A percentile compares a stretch with the other conserved stretches of the same genome.
phyloP scores from a whole-genome alignment of 2,888 invertebrate species.

The Biston betularia region DNA sequence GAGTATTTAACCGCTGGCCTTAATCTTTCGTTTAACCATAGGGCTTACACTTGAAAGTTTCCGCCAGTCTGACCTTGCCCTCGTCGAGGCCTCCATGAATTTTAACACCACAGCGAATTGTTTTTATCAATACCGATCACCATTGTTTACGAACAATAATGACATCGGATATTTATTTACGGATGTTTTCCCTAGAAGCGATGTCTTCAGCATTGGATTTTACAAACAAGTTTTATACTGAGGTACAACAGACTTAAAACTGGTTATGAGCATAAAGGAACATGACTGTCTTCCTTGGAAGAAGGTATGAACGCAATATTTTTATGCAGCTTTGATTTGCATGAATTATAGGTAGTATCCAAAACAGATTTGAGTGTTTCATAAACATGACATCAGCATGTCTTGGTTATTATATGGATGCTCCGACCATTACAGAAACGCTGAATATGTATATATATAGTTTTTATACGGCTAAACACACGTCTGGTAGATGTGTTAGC shows the following conservation, averaged over 20 bases:
- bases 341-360: constrained; percentile 1
- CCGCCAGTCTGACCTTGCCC: constrained; percentile 66
- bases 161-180: constrained; percentile 32
- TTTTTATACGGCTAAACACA: constrained; percentile 20
- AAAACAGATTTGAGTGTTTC: constrained; percentile 2
- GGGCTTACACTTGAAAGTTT: constrained; percentile 67
- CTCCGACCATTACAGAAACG: not conserved
- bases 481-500: constrained; percentile 3
- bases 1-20: constrained; percentile 25
- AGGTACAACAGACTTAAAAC: constrained; percentile 4
- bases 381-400: constrained; percentile 14
- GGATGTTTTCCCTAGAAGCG: constrained; percentile 15
- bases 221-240: constrained; percentile 21
- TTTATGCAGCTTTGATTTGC: constrained; percentile 5
- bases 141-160: constrained; percentile 54
- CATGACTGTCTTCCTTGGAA: constrained; percentile 5
- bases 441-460: constrained; percentile 9
- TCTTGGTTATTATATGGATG: not conserved
- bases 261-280: constrained; percentile 9
- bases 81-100: constrained; percentile 62
- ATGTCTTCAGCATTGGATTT: not conserved
- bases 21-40: constrained; percentile 45
- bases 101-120: constrained; percentile 50
- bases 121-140: constrained; percentile 48
- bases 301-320: not conserved